These are phyloP conservation scores for Scaptomyza tumidula DNA, from an alignment of 2,888 invertebrate genomes.

Conservation along the genomic window DNA sequence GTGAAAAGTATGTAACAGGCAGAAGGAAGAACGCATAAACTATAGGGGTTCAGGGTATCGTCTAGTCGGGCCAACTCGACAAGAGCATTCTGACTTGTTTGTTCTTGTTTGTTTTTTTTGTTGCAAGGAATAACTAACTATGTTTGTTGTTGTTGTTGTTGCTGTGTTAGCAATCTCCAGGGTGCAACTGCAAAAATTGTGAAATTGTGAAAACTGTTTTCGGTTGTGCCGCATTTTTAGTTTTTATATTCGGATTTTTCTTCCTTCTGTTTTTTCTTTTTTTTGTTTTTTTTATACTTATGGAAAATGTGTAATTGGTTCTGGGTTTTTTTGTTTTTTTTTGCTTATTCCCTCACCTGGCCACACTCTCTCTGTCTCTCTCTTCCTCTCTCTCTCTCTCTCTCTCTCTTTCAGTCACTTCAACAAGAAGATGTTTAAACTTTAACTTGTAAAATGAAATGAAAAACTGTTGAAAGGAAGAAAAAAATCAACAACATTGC, in stretches of 20 bases:
- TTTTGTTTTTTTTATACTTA: background rate
- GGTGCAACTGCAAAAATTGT: background rate
- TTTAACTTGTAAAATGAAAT: background rate
- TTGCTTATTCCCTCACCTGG: background rate
- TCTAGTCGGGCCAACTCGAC: too few relatives aligned
- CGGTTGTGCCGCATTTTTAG: constrained; percentile 4
- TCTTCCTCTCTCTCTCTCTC: too few relatives aligned
- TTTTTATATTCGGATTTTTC: background rate
- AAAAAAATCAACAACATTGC: background rate
- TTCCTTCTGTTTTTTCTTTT: background rate
- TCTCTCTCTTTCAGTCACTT: background rate
- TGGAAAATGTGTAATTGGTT: constrained; percentile 5
- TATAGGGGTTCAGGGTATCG: too few relatives aligned
- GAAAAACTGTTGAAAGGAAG: background rate
- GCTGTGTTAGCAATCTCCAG: constrained; percentile 5
- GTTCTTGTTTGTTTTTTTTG: background rate
- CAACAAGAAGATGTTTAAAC: constrained; percentile 27
- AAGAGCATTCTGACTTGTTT: too few relatives aligned
- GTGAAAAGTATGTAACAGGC: too few relatives aligned
- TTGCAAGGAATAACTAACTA: background rate
- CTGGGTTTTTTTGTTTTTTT: background rate
- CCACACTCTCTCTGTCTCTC: background rate
- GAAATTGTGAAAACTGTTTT: constrained; percentile 26
- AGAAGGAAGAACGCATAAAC: too few relatives aligned
- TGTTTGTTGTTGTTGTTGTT: background rate